Conservation (phyloP, 1,140 invertebrate genomes). For the Tetramorium parvispinum region DNA sequence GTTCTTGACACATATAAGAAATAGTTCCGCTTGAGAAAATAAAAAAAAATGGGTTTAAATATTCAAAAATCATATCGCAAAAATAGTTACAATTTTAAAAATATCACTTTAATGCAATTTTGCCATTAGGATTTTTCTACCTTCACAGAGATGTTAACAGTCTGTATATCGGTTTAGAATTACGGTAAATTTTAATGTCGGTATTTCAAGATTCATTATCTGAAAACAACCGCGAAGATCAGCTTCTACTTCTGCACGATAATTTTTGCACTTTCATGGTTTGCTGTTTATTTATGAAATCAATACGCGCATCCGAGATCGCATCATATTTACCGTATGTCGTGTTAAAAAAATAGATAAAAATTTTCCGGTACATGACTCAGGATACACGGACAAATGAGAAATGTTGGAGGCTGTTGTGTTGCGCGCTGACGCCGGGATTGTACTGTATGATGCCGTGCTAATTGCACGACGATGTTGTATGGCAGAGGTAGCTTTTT, state of each 20-base stretch:
- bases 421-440: constrained; percentile 54
- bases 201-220: background rate
- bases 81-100: no score
- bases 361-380: constrained; percentile 48
- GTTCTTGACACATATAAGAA: no score
- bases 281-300: constrained; percentile 18
- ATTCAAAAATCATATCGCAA: no score
- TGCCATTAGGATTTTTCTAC: no score
- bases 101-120: no score
- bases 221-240: background rate
- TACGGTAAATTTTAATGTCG: background rate
- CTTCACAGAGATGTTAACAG: no score
- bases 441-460: constrained; percentile 67
- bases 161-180: background rate
- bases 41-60: no score
- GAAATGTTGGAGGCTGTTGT: constrained; percentile 61
- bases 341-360: constrained; percentile 53
- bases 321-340: constrained; percentile 4
- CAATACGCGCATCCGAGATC: background rate
- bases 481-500: constrained; percentile 76
- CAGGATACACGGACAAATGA: constrained; percentile 15
- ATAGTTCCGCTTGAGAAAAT: no score
- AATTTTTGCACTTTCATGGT: background rate
- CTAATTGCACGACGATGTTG: constrained; percentile 69
- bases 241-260: background rate